Evolutionary conservation across 1,140 invertebrate genomes (phyloP), one percentile per base, ranked within the genome.

Genomic region (Drosophila arawakana): DNA sequence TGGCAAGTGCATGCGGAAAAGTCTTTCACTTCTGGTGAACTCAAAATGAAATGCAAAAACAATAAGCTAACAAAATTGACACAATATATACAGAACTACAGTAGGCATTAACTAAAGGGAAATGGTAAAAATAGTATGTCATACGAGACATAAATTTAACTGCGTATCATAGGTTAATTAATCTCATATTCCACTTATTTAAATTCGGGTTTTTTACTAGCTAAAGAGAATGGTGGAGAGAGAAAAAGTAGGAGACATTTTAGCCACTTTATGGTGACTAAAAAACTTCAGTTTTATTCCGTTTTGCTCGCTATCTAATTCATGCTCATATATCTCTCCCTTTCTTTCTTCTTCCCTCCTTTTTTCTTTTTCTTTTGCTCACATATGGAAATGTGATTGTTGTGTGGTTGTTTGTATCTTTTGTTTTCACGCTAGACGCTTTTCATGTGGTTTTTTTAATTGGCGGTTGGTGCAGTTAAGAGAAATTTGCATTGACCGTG

Each of bases 371-470:
- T 7, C n/a, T 39, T 6, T 10, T n/a, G 7, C 11, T 34, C 30
- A 52, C 30, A 49, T 9, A 11, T 30, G 25, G 25, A 30, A 15
- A 46, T 25, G 6, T 49, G 2, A 21, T 7, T 35, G 21, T 34
- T 58, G 11, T 10, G n/a, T 61, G 8, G 47, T 4, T 44, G 37
- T 34, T 41, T n/a, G 18, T 62, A 55, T 57, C 50, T 49, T 49
- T 30, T 71, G 15, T 71, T 63, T 71, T 63, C 37, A 46, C 30
- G 37, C 47, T 62, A 58, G 15, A 52, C 58, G 47, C 58, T 63
- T 70, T 47, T 63, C 49, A 71, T 71, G 47, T 55, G 21, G 41
- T 46, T 71, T 39, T 57, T 43, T 54, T 58, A 66, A 52, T 73
- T 57, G 44, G 41, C 43, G 50, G n/a, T 18, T 35, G 50, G n/a